A percentile compares a stretch with the other conserved stretches of the same genome.
Conservation (phyloP, 2,113 vertebrate species). For the Labeo rohita region DNA sequence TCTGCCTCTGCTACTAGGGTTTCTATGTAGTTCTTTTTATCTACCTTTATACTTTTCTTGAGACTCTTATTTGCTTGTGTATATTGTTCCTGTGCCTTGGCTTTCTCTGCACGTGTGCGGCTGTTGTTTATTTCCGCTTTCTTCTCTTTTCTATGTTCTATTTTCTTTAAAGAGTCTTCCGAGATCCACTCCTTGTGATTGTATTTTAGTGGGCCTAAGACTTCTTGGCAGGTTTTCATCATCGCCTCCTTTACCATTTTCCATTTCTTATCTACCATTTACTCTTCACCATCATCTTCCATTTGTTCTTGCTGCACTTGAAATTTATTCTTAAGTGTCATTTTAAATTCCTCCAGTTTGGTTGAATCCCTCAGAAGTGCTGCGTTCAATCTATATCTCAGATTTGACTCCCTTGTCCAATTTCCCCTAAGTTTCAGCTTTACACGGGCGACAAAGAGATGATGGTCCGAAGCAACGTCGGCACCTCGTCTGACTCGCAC, state of each 20-base stretch:
- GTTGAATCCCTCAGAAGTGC: neutral
- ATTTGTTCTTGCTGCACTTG: neutral
- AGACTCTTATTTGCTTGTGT: neutral
- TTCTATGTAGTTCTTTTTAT: too few species aligned
- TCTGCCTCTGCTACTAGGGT: too few species aligned
- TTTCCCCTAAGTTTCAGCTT: neutral
- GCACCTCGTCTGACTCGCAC: too few species aligned
- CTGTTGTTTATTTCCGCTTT: constrained; percentile 17
- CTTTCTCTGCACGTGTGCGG: constrained; percentile 11
- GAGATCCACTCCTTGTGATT: neutral
- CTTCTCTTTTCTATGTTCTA: constrained; percentile 25
- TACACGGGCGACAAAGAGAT: neutral
- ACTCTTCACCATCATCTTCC: neutral
- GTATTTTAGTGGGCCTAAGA: too few species aligned
- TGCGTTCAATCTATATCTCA: neutral
- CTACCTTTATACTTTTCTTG: neutral
- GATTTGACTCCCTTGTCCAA: neutral
- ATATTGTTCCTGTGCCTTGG: constrained; percentile 27
- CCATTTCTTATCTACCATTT: neutral
- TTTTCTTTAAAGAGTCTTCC: neutral
- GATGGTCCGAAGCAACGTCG: neutral
- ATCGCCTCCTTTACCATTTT: neutral
- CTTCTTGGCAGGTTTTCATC: too few species aligned
- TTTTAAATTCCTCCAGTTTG: neutral
- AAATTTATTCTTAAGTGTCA: neutral